phyloP scores from a whole-genome alignment of 1,140 invertebrate species.

The Frieseomelitta varia region DNA sequence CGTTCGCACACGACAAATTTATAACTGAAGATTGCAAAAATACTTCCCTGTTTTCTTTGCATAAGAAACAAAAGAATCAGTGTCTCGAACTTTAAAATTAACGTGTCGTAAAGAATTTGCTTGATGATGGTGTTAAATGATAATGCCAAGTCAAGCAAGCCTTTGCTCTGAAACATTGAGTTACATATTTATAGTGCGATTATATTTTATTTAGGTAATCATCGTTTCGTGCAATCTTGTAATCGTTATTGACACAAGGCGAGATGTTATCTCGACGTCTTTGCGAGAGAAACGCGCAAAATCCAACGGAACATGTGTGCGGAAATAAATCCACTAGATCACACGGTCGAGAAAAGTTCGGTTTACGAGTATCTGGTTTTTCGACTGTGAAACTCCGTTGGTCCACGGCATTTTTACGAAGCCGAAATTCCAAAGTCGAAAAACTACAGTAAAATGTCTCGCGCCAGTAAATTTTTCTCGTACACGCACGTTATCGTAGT shows the following conservation, averaged over 20 bases:
- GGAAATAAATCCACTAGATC: background rate
- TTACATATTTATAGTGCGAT: background rate
- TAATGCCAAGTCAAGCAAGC: background rate
- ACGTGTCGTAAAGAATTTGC: no score
- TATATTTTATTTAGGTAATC: background rate
- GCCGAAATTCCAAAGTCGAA: background rate
- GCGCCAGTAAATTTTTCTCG: slow-evolving; percentile 31
- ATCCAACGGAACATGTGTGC: background rate
- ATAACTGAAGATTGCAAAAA: background rate
- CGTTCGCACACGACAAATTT: background rate
- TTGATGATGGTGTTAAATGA: background rate
- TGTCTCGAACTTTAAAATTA: no score
- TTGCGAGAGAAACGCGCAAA: background rate
- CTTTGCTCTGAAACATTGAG: background rate
- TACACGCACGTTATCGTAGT: slow-evolving; percentile 38
- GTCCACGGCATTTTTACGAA: slow-evolving; percentile 36
- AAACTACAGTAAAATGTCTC: background rate
- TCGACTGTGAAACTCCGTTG: background rate
- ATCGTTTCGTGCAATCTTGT: background rate
- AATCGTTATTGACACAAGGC: no score
- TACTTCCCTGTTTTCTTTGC: background rate
- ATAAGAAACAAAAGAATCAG: background rate
- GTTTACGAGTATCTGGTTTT: background rate
- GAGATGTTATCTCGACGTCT: background rate
- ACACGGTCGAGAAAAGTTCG: background rate